Base-by-base conservation (phyloP, 1,140 invertebrate species). In the Drosophila dunni region DNA sequence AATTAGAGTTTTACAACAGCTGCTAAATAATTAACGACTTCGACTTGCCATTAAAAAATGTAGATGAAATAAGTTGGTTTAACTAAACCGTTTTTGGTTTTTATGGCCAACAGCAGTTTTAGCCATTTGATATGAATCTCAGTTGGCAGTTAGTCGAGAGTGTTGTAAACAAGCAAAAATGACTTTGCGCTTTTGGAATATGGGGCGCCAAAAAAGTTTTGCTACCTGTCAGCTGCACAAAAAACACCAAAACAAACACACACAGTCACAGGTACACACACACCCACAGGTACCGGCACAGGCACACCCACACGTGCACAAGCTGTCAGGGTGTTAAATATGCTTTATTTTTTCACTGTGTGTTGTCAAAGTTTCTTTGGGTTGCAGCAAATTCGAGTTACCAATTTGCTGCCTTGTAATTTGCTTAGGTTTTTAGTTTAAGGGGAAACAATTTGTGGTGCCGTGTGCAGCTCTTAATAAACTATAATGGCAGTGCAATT, bases 121-220 rank as follows among this genome's bases (percentile, higher is more conserved):
- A 68, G 36, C 75, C 74, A 73, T 85, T 78, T 78, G 69, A 70
- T 33, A 57, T 80, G 80, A 86, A 86, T 86, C 78, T 51, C 78
- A 50, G 58, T 40, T 76, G 69, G 46, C 44, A 75, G 46, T 63
- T 63, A 58, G 42, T 29, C 24, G 24, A 29, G 24, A 29, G 20
- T 34, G 45, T 42, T 71, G 54, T 67, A 73, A 73, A 68, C 48
- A 78, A 68, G 74, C 64, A 51, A 42, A 61, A 81, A 70, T 88
- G 64, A 85, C 57, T 78, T 48, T 76, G 64, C 57, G 58, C 60
- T 77, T 77, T 73, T 50, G 40, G 67, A 68, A 79, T 29, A 72
- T 34, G 67, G 51, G 82, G 75, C 75, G 70, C 67, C 79, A 57
- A 33, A 50, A 53, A 88, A 76, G 56, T 78, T 84, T 76, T 70